phyloP scores from a whole-genome alignment of 2,888 invertebrate genomes.

The Aleiodes testaceus region DNA sequence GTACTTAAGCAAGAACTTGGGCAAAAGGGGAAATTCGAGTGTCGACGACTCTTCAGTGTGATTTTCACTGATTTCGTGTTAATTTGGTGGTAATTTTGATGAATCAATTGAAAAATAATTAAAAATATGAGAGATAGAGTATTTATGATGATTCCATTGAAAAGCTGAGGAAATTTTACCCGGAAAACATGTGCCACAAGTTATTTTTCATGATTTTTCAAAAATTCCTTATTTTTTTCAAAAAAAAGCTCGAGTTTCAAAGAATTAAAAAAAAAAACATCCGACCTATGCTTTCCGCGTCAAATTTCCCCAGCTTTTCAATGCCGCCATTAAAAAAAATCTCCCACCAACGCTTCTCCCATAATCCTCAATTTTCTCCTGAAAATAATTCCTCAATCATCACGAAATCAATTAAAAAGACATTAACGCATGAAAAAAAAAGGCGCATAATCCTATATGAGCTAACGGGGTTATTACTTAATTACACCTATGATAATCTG shows the following conservation, averaged over 20 bases:
- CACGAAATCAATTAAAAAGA: not conserved
- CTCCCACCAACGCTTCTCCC: no score
- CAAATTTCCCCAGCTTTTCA: no score
- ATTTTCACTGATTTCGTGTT: conserved; percentile 3
- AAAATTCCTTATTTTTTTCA: no score
- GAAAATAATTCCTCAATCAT: not conserved
- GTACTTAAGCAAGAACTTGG: conserved; percentile 12
- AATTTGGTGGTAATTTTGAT: not conserved
- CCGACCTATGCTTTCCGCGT: no score
- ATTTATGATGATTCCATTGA: not conserved
- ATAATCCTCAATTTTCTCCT: no score
- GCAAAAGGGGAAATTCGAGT: not conserved
- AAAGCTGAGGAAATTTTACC: no score
- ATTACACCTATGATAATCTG: conserved; percentile 51
- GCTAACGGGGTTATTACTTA: conserved; percentile 47
- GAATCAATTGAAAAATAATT: not conserved
- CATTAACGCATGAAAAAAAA: not conserved
- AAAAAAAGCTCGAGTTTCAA: no score
- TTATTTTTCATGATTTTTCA: no score
- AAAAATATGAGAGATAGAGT: no score
- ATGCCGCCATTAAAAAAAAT: no score
- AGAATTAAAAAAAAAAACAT: no score
- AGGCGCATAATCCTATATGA: conserved; percentile 32
- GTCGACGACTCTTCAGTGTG: not conserved
- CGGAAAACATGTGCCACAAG: no score